These are phyloP conservation scores for Neodiprion fabricii DNA, from an alignment of 1,140 invertebrate species.

Conservation along the genomic window DNA sequence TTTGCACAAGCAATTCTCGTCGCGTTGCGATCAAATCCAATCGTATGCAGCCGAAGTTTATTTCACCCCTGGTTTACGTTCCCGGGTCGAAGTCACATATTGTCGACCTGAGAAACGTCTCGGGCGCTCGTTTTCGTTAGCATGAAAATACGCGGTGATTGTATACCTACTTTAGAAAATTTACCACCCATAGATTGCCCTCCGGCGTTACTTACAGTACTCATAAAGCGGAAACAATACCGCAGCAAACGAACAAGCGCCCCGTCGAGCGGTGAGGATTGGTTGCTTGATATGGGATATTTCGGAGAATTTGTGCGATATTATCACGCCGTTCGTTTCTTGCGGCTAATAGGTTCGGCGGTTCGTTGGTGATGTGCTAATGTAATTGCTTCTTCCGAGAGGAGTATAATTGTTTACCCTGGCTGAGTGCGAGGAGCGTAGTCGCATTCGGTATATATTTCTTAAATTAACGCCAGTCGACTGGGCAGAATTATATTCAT, in stretches of 20 bases:
- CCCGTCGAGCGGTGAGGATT: background rate
- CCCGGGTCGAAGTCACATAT: conserved; percentile 44
- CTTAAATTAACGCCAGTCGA: no score
- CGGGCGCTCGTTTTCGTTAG: conserved; percentile 38
- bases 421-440: no score
- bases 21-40: conserved; percentile 42
- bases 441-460: no score
- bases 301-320: no score
- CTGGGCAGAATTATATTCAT: no score
- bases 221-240: conserved; percentile 45
- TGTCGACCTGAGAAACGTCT: conserved; percentile 13
- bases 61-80: conserved; percentile 47
- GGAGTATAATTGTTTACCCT: no score
- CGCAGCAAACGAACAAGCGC: background rate
- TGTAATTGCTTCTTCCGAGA: no score
- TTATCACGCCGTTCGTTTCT: no score
- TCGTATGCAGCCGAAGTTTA: conserved; percentile 52
- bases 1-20: conserved; percentile 27
- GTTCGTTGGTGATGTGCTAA: no score
- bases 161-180: conserved; percentile 57
- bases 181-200: conserved; percentile 53
- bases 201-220: conserved; percentile 14
- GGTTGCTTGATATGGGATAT: no score
- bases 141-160: conserved; percentile 57
- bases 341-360: no score